Evolutionary conservation across 2,888 invertebrate genomes (phyloP), one percentile per base, ranked within the genome.

Genomic region (Calliphora vomitoria): DNA sequence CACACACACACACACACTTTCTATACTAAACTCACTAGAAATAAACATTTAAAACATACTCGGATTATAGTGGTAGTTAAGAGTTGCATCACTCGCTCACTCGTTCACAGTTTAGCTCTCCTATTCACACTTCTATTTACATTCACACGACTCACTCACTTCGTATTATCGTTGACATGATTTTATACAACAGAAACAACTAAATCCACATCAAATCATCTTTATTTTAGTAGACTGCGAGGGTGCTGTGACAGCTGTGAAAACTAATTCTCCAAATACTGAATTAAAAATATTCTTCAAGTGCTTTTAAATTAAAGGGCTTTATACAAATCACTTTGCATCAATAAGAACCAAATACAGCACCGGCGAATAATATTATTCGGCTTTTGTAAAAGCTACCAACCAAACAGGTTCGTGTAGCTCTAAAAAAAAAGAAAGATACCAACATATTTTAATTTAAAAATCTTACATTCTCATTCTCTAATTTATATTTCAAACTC

Each of bases 131-230:
- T 50, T 78, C 5, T 1, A 41, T 44, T 18, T 8, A 18, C 20
- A 58, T 25, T 50, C 53, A 38, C 10, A 62, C 8, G n/a, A n/a
- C 1, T 50, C 8, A 20, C n/a, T 72, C n/a, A 13, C 13, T 44
- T 44, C n/a, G 68, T 53, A 69, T 83, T 75, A 76, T 62, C 62
- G 35, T 69, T 83, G 82, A 71, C 75, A 82, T 82, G 69, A 58
- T 76, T 76, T 76, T 62, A 53, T 58, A 64, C 20, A 62, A 50
- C 18, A 47, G 13, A 25, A 47, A 60, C 44, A 55, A 68, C 38
- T 60, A 66, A 80, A 68, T 66, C 35, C 31, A 38, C 75, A 58
- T 31, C 68, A 41, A 80, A 82, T 75, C 75, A 75, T 68, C 58
- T 60, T 50, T 31, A 25, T 6, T 50, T 80, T 20, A 60, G 2